Evolutionary conservation across 1,140 invertebrate species (phyloP).

Genomic region (Leptestheria dahalacensis): DNA sequence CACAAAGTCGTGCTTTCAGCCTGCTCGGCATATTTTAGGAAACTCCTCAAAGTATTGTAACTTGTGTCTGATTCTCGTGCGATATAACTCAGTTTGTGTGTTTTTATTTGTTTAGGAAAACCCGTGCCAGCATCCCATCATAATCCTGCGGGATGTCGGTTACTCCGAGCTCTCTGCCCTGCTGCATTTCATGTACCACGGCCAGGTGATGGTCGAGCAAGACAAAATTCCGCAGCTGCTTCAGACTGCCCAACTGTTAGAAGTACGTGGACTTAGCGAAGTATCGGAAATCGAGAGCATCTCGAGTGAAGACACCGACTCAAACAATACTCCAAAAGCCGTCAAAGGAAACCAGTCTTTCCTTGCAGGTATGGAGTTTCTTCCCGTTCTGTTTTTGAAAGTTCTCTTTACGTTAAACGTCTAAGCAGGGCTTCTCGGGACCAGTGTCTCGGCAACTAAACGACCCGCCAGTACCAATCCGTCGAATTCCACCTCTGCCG

Average conservation of each 20-base stretch:
- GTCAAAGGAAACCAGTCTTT: slow-evolving; percentile 8
- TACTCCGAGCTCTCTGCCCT: slow-evolving; percentile 33
- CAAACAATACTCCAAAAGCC: not conserved
- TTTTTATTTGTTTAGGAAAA: slow-evolving; percentile 33
- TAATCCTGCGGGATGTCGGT: slow-evolving; percentile 36
- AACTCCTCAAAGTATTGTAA: slow-evolving; percentile 22
- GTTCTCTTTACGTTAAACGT: not conserved
- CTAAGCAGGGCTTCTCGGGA: not conserved
- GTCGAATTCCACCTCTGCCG: not conserved
- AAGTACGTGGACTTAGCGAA: slow-evolving; percentile 20
- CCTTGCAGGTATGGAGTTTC: not conserved
- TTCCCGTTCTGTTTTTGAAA: not conserved
- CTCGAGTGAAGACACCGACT: not conserved
- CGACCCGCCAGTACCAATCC: not conserved
- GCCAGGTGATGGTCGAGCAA: slow-evolving; percentile 23
- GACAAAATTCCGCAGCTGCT: slow-evolving; percentile 19
- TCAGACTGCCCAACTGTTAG: slow-evolving; percentile 20
- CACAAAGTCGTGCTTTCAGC: slow-evolving; percentile 72
- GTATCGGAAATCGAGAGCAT: slow-evolving; percentile 4
- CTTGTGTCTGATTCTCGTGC: not conserved
- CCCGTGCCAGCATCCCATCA: slow-evolving; percentile 37
- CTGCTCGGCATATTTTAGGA: slow-evolving; percentile 57
- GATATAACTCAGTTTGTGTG: slow-evolving; percentile 14
- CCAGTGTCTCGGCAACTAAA: slow-evolving; percentile 5
- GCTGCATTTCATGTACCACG: slow-evolving; percentile 37